Evolutionary conservation across 1,140 invertebrate genomes (phyloP).

Genomic region (Hyles euphorbiae): DNA sequence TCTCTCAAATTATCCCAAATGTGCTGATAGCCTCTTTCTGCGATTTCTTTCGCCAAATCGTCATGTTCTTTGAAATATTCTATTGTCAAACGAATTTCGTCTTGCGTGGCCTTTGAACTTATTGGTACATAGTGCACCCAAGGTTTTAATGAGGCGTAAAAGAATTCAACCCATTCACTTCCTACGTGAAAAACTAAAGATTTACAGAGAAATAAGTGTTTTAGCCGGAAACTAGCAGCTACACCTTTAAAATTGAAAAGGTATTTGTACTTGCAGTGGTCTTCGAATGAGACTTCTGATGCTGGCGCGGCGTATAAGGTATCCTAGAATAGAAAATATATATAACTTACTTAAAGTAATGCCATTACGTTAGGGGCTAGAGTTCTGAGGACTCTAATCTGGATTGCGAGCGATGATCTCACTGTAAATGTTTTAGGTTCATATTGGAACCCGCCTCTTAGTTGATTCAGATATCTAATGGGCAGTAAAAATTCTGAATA

Average conservation of each 20-base stretch:
- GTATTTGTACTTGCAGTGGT: constrained; percentile 96
- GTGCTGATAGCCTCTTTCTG: constrained; percentile 87
- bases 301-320: constrained; percentile 90
- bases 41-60: constrained; percentile 85
- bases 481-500: too few species aligned
- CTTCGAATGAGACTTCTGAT: constrained; percentile 90
- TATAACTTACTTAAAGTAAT: neutral
- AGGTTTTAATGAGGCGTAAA: constrained; percentile 92
- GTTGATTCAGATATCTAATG: too few species aligned
- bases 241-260: constrained; percentile 98
- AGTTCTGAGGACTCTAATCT: too few species aligned
- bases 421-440: too few species aligned
- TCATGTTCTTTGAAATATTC: constrained; percentile 89
- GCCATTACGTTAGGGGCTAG: too few species aligned
- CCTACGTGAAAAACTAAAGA: constrained; percentile 98
- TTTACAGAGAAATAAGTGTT: constrained; percentile 95
- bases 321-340: constrained; percentile 77
- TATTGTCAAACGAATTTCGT: constrained; percentile 83
- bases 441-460: too few species aligned
- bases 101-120: constrained; percentile 79
- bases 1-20: constrained; percentile 90
- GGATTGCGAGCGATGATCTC: too few species aligned
- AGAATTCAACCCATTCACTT: constrained; percentile 97
- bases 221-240: constrained; percentile 97
- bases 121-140: constrained; percentile 98